Percentiles rank a stretch among this genome's conserved stretches.
Conservation (phyloP, 2,888 invertebrate species). For the Spilarctia lutea region DNA sequence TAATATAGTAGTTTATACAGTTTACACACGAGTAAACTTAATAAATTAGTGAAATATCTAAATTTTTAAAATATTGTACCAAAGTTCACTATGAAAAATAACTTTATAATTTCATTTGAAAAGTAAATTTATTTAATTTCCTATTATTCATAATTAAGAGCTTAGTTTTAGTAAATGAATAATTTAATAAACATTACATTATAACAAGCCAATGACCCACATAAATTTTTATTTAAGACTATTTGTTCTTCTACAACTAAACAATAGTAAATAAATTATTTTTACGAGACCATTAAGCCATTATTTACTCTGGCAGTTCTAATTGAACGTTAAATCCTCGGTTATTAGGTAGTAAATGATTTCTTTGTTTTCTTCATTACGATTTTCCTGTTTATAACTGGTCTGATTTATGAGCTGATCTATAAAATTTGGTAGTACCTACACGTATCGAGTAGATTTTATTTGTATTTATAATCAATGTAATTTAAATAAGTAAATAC, state of each 20-base stretch:
- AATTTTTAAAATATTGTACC: background rate
- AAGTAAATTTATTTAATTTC: background rate
- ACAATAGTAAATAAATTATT: conserved; percentile 57
- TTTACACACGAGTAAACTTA: too few species aligned
- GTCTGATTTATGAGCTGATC: conserved; percentile 32
- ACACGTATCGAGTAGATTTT: background rate
- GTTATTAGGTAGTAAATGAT: conserved; percentile 48
- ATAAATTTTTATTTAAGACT: conserved; percentile 2
- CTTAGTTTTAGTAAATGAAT: background rate
- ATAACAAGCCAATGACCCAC: conserved; percentile 33
- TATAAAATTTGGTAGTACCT: conserved; percentile 11
- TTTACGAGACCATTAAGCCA: conserved; percentile 54
- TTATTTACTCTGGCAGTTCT: conserved; percentile 52
- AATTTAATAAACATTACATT: background rate
- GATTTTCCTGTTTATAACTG: conserved; percentile 34
- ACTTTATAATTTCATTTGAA: background rate
- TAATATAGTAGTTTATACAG: too few species aligned
- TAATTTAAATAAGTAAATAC: background rate
- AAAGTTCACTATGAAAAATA: background rate
- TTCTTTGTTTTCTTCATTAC: conserved; percentile 25
- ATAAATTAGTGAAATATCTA: too few species aligned
- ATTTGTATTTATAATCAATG: background rate
- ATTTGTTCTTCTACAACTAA: conserved; percentile 24
- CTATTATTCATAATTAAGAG: background rate
- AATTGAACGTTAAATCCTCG: conserved; percentile 55